Evolutionary conservation across 2,888 invertebrate genomes (phyloP), one percentile per base, ranked within the genome.

Genomic region (Monopis laevigella): DNA sequence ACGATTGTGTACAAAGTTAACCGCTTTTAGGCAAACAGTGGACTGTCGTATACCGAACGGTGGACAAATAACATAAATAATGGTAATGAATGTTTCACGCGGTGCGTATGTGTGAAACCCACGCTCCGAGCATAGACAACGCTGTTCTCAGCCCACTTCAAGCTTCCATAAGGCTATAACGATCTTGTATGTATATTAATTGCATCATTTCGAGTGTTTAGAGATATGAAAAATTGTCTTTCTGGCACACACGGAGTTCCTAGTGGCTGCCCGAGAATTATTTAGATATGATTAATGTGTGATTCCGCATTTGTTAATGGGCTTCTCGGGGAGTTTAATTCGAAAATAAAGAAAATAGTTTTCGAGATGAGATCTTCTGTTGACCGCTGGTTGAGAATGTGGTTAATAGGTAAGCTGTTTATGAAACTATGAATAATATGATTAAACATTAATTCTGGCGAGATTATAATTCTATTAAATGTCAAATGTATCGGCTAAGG

Each of bases 61-160:
- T n/a, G 24, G 6, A 24, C 10, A 24, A 24, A 6, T 24, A 24
- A 24, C 24, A 71, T 67, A 69, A 72, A 65, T 64, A 60, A 68
- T 65, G 61, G 54, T 65, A 59, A 69, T 65, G 54, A 24, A 10
- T 16, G 5, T 6, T 13, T 10, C 16, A 32, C 16, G 34, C 34
- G 3, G 34, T 10, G 34, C 16, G 34, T n/a, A 14, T 13, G 14
- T 13, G 13, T 13, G 34, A 13, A n/a, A n/a, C n/a, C n/a, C n/a
- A n/a, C n/a, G n/a, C n/a, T n/a, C n/a, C n/a, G n/a, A n/a, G n/a
- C n/a, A n/a, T n/a, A n/a, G n/a, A 6, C 34, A 6, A 53, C 52
- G 48, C 46, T 56, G 56, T 55, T 58, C 56, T 51, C 59, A 59
- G 45, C 55, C 63, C 66, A 64, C 65, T 67, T 63, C 54, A 59